phyloP scores from a whole-genome alignment of 2,113 vertebrate species.

The Oxygymnocypris stewartii region DNA sequence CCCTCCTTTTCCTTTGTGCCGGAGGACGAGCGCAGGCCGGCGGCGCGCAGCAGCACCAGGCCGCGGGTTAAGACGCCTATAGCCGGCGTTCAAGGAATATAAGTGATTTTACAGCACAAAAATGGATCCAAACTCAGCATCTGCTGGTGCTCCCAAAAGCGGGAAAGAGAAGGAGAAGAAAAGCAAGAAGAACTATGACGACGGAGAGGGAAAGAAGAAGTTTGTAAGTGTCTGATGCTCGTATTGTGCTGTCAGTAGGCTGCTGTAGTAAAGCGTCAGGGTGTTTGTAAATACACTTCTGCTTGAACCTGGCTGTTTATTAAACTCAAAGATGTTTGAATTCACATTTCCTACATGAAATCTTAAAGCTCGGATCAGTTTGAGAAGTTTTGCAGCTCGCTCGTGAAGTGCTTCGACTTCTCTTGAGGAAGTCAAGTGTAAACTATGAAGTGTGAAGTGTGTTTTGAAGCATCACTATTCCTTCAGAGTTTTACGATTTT shows the following conservation, averaged over 20 bases:
- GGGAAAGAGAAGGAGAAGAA: conserved; percentile 79
- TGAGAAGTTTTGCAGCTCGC: not conserved
- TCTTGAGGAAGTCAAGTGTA: conserved; percentile 33
- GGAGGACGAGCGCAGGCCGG: conserved; percentile 41
- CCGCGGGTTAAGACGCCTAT: conserved; percentile 17
- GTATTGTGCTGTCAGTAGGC: not conserved
- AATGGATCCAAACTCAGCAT: conserved; percentile 75
- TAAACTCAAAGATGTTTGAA: not conserved
- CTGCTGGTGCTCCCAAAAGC: conserved; percentile 68
- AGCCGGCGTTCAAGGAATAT: not conserved
- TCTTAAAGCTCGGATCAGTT: not conserved
- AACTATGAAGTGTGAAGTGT: not conserved
- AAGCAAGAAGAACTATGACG: conserved; percentile 75
- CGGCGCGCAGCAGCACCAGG: conserved; percentile 46
- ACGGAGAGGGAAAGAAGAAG: conserved; percentile 79
- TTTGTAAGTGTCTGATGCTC: conserved; percentile 73
- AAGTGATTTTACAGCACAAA: not conserved
- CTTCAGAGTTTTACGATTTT: not conserved
- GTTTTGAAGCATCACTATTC: not conserved
- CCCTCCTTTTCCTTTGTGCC: conserved; percentile 70
- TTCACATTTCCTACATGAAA: not conserved
- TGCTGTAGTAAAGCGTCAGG: not conserved
- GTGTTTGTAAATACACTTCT: not conserved
- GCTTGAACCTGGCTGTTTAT: not conserved
- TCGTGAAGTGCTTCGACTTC: not conserved